Evolutionary conservation across 1,140 invertebrate genomes (phyloP), one percentile per base, ranked within the genome.

Genomic region (Eriosoma lanigerum): DNA sequence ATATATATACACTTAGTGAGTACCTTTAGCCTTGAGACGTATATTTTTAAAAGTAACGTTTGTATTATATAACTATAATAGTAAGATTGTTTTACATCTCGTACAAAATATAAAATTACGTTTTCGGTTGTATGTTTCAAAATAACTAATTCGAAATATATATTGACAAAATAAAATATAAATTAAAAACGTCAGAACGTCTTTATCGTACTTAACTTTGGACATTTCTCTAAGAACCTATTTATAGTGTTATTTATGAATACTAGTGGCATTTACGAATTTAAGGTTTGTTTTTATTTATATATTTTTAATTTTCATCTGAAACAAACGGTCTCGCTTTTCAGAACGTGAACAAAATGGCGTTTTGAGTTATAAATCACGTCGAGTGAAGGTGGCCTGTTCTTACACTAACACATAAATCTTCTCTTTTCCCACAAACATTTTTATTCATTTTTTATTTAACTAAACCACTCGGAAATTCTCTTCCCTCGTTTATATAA

Each of bases 401-500:
- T 62, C 54, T 62, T 72, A 50, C 24, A 24, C 75, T 58, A 52
- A 48, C 75, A 24, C 75, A 78, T 78, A 78, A 78, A 78, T 78
- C 75, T 76, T 76, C 50, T 56, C 73, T 60, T 60, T 60, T 62
- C 21, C 54, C 73, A 5, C 38, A 38, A 38, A 46, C 54, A 54
- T 78, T 46, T 70, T 62, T 78, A 62, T 78, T 62, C 56, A 62
- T 78, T 78, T 78, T 78, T 78, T 78, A 44, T 62, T 78, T 78
- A 48, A 78, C 75, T 78, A 78, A 78, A 62, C 75, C 75, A 78
- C 75, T 78, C 54, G 56, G 75, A 78, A 78, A 78, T 78, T 78
- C 54, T 78, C 75, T 78, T 60, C 54, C 17, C 12, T 78, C 38
- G 10, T 9, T 60, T 17, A 15, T n/a, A 10, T 4, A 38, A 4